Conservation (phyloP, 2,113 vertebrate species). For the Talpa occidentalis region DNA sequence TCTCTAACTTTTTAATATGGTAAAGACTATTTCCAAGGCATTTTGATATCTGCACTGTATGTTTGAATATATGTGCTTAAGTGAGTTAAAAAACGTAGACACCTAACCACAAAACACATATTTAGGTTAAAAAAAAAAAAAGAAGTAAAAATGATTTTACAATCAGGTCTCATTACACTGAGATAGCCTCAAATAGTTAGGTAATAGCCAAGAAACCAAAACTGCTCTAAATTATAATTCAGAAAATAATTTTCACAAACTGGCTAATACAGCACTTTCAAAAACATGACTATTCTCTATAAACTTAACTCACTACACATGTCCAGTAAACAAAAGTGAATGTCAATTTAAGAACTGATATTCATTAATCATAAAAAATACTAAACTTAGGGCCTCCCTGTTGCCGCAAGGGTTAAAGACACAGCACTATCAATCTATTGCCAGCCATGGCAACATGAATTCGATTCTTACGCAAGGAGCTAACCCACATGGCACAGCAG, state of each 20-base stretch:
- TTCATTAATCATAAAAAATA: neutral
- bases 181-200: slow-evolving; percentile 18
- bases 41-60: neutral
- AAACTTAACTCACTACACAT: slow-evolving; percentile 15
- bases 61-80: slow-evolving; percentile 4
- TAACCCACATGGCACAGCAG: too few relatives aligned
- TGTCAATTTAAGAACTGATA: neutral
- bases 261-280: neutral
- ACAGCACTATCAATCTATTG: too few relatives aligned
- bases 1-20: neutral
- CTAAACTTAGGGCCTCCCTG: too few relatives aligned
- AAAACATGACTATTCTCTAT: slow-evolving; percentile 6
- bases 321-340: neutral
- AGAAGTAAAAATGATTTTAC: neutral
- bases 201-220: neutral
- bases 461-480: too few relatives aligned
- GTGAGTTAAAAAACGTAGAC: slow-evolving; percentile 37
- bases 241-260: slow-evolving; percentile 44
- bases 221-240: neutral
- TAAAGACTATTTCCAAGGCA: slow-evolving; percentile 29
- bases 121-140: slow-evolving; percentile 40
- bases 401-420: too few relatives aligned
- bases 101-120: neutral
- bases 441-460: too few relatives aligned
- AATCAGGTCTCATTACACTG: neutral